Base-by-base conservation (phyloP, 2,113 vertebrate species). In the Cyprinus carpio region DNA sequence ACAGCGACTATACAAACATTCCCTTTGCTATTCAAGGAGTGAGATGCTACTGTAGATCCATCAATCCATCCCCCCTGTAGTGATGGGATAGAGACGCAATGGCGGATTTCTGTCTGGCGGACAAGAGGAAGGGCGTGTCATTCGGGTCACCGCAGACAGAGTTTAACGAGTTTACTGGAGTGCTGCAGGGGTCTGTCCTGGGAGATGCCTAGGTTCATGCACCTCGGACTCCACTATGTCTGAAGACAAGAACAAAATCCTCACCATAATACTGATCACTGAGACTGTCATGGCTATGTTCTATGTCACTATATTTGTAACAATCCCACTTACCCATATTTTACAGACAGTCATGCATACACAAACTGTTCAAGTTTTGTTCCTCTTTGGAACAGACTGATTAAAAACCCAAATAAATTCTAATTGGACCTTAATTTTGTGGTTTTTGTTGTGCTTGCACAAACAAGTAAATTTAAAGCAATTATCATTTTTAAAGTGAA, bases 1-100 rank as follows among this genome's bases (percentile, higher is more conserved):
- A 65, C 13, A 27, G 37, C 25, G 9, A 43, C 60, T 81, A 65
- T 23, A 65, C 37, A 81, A 81, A 81, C 78, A 81, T 65, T 81
- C 40, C 37, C 78, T 49, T 12, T 15, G 60, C 78, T 80, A 81
- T 81, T 81, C 78, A 16, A 81, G 60, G 78, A 46, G n/a, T 0
- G n/a, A 81, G 78, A 49, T 65, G 37, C 78, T 64, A 46, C 40
- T 43, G 37, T 20, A 81, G 37, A 64, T 81, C 58, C 40, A 8
- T 27, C 34, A 64, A 25, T 43, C 77, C 10, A 25, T 49, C 43
- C 77, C 75, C 25, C 76, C 56, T n/a, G 34, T 62, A 81, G 72
- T 49, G 72, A n/a, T 49, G 72, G 43, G 60, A 81, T 29, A 11
- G 58, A 80, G 23, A 78, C 23, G 18, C 29, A 34, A 31, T 31